A percentile compares a stretch with the other conserved stretches of the same genome.
Conservation (phyloP, 2,888 invertebrate genomes). For the Melanargia galathea region DNA sequence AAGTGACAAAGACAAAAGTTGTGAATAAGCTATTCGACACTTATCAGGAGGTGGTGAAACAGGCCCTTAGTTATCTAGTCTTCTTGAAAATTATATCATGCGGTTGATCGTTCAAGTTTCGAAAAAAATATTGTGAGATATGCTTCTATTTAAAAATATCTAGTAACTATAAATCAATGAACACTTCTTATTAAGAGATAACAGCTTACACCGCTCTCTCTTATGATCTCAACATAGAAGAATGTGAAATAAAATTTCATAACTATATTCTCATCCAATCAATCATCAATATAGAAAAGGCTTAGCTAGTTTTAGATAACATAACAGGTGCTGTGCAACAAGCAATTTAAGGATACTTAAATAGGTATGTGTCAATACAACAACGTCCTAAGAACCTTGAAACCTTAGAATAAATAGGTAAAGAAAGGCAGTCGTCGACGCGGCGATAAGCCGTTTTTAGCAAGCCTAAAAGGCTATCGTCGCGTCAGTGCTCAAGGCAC, state of each 20-base stretch:
- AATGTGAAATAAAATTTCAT: no score
- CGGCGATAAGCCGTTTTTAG: no score
- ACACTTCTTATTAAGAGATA: not conserved
- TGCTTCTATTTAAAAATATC: not conserved
- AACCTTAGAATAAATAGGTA: not conserved
- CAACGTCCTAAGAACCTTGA: not conserved
- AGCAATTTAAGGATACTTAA: not conserved
- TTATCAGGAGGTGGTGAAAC: no score
- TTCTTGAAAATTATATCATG: not conserved
- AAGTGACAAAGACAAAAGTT: no score
- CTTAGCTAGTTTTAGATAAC: no score
- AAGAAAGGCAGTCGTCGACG: no score
- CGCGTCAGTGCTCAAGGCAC: no score
- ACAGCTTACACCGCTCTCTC: not conserved
- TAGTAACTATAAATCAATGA: not conserved
- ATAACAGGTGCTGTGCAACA: not conserved
- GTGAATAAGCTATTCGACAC: no score
- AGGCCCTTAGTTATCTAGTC: no score
- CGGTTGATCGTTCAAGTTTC: not conserved
- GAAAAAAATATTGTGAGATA: not conserved
- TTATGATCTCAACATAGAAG: not conserved
- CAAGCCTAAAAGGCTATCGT: no score
- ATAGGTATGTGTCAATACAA: not conserved
- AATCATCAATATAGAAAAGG: no score
- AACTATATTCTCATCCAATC: no score